phyloP scores from a whole-genome alignment of 2,113 vertebrate genomes.

The Plecturocebus donacophilus region DNA sequence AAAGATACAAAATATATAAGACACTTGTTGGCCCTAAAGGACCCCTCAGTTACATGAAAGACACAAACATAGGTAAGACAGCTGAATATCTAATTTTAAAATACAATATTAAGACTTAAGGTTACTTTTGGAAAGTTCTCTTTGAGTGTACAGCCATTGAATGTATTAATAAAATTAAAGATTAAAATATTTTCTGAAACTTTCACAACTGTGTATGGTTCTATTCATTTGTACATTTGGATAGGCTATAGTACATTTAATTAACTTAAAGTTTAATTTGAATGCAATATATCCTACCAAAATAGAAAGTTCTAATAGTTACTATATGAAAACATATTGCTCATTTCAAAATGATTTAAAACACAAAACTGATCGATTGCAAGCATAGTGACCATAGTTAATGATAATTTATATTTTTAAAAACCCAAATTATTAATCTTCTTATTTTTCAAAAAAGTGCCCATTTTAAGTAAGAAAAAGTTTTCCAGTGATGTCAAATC shows the following conservation, averaged over 20 bases:
- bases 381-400: not conserved
- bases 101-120: not conserved
- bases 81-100: not conserved
- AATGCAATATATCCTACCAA: not conserved
- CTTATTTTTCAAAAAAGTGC: not conserved
- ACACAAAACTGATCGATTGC: not conserved
- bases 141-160: not conserved
- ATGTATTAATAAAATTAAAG: not conserved
- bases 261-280: not conserved
- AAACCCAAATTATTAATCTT: not conserved
- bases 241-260: not conserved
- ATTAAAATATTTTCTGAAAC: not conserved
- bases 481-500: not conserved
- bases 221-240: not conserved
- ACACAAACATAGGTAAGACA: not conserved
- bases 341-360: constrained; percentile 6
- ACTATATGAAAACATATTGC: not conserved
- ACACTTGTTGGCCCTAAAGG: not conserved
- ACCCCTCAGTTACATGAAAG: not conserved
- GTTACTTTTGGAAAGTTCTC: not conserved
- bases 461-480: not conserved
- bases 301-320: not conserved
- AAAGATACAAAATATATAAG: not conserved
- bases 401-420: not conserved
- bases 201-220: not conserved